Evolutionary conservation across 92 coral and sea anemone genomes (phyloP).

Genomic region (Pocillopora grandis): DNA sequence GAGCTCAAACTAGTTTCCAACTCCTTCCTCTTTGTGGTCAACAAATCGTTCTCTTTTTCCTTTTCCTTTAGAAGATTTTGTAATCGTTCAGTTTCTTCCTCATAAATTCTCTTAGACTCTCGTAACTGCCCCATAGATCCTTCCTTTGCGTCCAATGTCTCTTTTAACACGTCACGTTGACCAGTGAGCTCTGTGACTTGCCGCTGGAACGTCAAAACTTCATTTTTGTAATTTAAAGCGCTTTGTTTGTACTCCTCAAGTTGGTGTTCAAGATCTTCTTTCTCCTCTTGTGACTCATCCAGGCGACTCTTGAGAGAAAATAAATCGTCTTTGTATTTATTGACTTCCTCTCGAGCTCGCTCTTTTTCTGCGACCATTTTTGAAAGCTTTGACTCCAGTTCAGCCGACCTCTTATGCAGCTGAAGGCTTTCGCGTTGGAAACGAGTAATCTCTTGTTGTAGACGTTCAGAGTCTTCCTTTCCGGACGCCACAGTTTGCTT

Average conservation of each 20-base stretch:
- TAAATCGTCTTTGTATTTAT: constrained; percentile 52
- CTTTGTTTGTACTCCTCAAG: constrained; percentile 68
- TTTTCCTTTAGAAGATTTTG: constrained; percentile 54
- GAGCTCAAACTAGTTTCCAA: constrained; percentile 63
- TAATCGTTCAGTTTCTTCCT: constrained; percentile 66
- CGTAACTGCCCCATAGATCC: constrained; percentile 54
- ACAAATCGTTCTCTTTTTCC: constrained; percentile 60
- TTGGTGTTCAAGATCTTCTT: constrained; percentile 47
- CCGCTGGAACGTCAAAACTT: constrained; percentile 52
- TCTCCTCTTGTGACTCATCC: constrained; percentile 57
- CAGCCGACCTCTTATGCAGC: constrained; percentile 66
- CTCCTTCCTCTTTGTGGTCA: constrained; percentile 65
- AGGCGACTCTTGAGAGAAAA: constrained; percentile 55
- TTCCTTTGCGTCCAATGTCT: constrained; percentile 68
- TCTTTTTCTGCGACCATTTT: constrained; percentile 56
- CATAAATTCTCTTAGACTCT: constrained; percentile 57
- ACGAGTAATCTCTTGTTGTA: constrained; percentile 58
- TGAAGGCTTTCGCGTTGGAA: constrained; percentile 74
- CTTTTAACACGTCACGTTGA: constrained; percentile 58
- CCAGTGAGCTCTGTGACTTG: constrained; percentile 61
- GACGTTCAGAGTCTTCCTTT: constrained; percentile 75
- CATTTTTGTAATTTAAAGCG: constrained; percentile 65
- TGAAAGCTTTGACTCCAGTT: constrained; percentile 70
- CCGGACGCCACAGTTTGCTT: constrained; percentile 63
- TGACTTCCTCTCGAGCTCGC: constrained; percentile 61